A percentile compares a stretch with the other conserved stretches of the same genome.
Evolutionary conservation across 2,113 vertebrate genomes (phyloP).

Genomic region (Cygnus buccinator): DNA sequence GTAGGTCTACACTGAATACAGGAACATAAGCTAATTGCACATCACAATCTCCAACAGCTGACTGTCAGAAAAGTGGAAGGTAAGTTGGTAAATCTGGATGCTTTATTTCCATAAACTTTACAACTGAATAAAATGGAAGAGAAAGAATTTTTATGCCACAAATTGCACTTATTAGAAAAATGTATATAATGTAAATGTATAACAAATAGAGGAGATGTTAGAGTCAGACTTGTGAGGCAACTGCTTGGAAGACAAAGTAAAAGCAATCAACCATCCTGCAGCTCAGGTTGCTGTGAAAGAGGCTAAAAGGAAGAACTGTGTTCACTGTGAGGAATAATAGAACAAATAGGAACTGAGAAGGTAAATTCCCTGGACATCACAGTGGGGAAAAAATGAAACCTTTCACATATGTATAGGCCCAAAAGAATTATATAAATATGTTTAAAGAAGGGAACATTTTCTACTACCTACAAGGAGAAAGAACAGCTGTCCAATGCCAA

Average conservation of each 20-base stretch:
- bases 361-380: constrained; percentile 4
- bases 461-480: constrained; percentile 31
- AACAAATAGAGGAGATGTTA: background rate
- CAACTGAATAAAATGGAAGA: background rate
- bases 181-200: background rate
- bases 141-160: background rate
- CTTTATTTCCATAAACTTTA: background rate
- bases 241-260: constrained; percentile 1
- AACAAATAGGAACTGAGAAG: background rate
- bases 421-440: constrained; percentile 27
- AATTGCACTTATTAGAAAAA: background rate
- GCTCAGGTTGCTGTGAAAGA: background rate
- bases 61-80: background rate
- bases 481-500: constrained; percentile 44
- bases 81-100: background rate
- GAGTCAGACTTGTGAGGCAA: background rate
- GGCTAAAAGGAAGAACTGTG: background rate
- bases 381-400: background rate
- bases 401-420: background rate
- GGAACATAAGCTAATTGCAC: background rate
- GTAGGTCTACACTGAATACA: background rate
- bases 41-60: background rate
- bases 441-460: background rate
- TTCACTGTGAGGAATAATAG: background rate
- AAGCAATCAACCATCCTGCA: background rate